Base-by-base conservation (phyloP, 2,888 invertebrate genomes). In the Monopis laevigella region DNA sequence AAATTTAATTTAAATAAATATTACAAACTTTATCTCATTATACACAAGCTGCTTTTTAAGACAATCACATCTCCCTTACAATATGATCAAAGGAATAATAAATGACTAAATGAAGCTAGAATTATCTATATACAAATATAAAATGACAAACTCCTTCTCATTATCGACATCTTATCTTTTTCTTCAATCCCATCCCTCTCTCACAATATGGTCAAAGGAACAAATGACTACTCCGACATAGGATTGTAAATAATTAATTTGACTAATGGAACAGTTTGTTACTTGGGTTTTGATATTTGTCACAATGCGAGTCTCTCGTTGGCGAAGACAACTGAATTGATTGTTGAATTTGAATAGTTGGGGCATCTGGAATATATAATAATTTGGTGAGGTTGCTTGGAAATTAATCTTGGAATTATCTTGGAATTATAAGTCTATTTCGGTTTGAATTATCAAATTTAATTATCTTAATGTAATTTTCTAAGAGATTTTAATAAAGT, bases 211-310 rank as follows among this genome's bases (percentile, higher is more conserved):
- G 77, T 74, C 75, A 74, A 74, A 73, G 65, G 60, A 62, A 65
- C 70, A 64, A 70, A 68, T 65, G 55, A 52, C 51, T 60, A 46
- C 52, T 58, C 56, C 62, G 58, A 57, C 56, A 49, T 24, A 3
- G 59, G 62, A 69, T 56, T 68, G 65, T 73, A 65, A 75, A 77
- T 80, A 74, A 80, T 80, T 78, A 77, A 80, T 77, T 71, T 69
- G 61, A 63, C 70, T 77, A 80, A 80, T 80, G 72, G 74, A 62
- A 66, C 64, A 64, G 67, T 73, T 73, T 66, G 65, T 58, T 56
- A 49, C 53, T 56, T 58, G 63, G 62, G 60, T 58, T 59, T 58
- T 63, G 64, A 62, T 65, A 71, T 72, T 74, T 67, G 68, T 72
- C 66, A 62, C 62, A 61, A 56, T 54, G 29, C 32, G 16, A 24